Percentiles rank a stretch among this genome's conserved stretches.
phyloP scores from a whole-genome alignment of 2,797 vertebrate genomes.

The Cossypha polioptera region DNA sequence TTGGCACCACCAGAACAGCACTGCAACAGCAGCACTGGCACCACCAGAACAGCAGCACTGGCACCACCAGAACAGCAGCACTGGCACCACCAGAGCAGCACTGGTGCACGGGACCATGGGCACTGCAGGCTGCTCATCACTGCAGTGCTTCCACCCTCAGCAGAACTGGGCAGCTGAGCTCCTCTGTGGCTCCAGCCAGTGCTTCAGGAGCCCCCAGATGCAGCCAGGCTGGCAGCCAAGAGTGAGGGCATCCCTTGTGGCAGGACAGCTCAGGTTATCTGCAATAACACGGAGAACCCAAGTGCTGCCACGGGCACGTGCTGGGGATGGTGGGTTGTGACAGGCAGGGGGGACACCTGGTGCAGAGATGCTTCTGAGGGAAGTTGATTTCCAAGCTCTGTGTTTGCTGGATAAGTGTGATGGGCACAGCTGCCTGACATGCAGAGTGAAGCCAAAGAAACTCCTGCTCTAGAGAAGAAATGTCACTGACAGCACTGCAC shows the following conservation, averaged over 20 bases:
- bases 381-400: not conserved
- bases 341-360: not conserved
- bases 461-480: not conserved
- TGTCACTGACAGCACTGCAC: not conserved
- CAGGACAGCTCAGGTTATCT: not conserved
- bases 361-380: fast-evolving
- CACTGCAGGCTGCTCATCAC: not conserved
- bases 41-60: too few species aligned
- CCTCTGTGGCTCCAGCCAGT: not conserved
- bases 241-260: not conserved
- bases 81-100: too few species aligned
- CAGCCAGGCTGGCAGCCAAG: not conserved
- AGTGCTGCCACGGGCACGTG: not conserved
- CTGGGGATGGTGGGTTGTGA: not conserved
- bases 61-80: too few species aligned
- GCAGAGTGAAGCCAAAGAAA: not conserved
- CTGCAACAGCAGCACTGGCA: too few species aligned
- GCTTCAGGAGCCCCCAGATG: fast-evolving
- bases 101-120: too few species aligned
- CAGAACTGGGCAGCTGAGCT: not conserved
- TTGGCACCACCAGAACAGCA: too few species aligned
- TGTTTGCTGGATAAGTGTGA: not conserved
- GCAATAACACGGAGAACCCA: not conserved
- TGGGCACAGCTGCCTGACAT: fast-evolving
- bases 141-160: not conserved